Evolutionary conservation across 2,888 invertebrate genomes (phyloP), one percentile per base, ranked within the genome.

Genomic region (Microctonus hyperodae): DNA sequence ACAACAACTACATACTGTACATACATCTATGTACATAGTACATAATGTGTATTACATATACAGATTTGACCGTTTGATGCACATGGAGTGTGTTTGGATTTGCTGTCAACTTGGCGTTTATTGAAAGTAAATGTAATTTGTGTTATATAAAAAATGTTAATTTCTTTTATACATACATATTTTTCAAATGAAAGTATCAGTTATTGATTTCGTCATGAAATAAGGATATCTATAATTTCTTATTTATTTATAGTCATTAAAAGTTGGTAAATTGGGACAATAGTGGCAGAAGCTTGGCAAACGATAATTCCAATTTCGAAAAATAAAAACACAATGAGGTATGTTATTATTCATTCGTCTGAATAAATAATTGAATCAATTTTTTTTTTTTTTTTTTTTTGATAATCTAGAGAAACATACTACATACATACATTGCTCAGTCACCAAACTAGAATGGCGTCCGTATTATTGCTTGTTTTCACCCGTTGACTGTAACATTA

Each of bases 41-140:
- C 10, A 10, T 10, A 5, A 9, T 9, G 35, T 35, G 35, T 40
- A n/a, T 40, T 4, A 1, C 3, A 2, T n/a, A 13, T 11, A 11
- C n/a, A 40, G 2, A 13, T 2, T 40, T n/a, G 40, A 16, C n/a
- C 2, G 40, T 40, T 16, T 16, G 16, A 40, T 40, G 40, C 40
- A 40, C 16, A 40, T 40, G 40, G 16, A 40, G 40, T 13, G 40
- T 40, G n/a, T 40, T n/a, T 10, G n/a, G n/a, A n/a, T 50, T 5
- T 22, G 22, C 53, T 53, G 53, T 53, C 53, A 53, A 53, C n/a
- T 31, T 25, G 25, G 53, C 53, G n/a, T 53, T 25, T 7, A 25
- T 51, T 1, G 51, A 25, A 22, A 13, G n/a, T 40, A 40, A 40
- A 40, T 2, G n/a, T n/a, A 40, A 40, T 40, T 13, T 13, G 13